Percentiles rank a stretch among this genome's conserved stretches.
Conservation (phyloP, 2,797 vertebrate genomes). For the Tapera naevia region DNA sequence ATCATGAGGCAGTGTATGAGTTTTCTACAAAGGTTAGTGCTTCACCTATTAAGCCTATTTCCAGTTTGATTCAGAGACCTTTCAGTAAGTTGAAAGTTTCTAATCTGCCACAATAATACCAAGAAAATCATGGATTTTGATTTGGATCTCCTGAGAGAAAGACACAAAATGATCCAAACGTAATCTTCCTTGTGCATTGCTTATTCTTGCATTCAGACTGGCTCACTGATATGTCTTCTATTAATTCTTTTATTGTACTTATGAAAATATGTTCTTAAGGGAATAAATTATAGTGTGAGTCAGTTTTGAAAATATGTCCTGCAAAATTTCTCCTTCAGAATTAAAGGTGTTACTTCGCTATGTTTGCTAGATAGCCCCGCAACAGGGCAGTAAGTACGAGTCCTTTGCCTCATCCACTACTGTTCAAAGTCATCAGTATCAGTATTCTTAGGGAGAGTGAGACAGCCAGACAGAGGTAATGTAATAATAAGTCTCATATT, state of each 20-base stretch:
- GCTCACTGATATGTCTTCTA: not conserved
- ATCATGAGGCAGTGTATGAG: not conserved
- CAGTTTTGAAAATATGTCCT: not conserved
- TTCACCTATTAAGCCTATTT: not conserved
- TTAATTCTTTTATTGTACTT: not conserved
- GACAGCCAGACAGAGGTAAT: not conserved
- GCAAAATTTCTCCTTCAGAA: not conserved
- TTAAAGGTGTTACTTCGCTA: not conserved
- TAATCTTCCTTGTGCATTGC: not conserved
- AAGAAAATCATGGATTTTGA: not conserved
- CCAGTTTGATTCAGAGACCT: not conserved
- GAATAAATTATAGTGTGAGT: not conserved
- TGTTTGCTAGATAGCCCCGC: not conserved
- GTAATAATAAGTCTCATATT: not conserved
- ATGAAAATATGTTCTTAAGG: rapidly evolving
- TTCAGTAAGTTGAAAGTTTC: not conserved
- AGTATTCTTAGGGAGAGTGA: not conserved
- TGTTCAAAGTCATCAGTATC: not conserved
- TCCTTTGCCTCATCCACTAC: not conserved
- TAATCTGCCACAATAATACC: not conserved
- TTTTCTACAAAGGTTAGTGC: not conserved
- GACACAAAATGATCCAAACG: not conserved
- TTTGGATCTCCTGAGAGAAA: too few relatives aligned
- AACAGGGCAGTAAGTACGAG: not conserved
- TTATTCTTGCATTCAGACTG: not conserved